A percentile compares a stretch with the other conserved stretches of the same genome.
Conservation (phyloP, 1,140 invertebrate species). For the Pteromalus puparum region DNA sequence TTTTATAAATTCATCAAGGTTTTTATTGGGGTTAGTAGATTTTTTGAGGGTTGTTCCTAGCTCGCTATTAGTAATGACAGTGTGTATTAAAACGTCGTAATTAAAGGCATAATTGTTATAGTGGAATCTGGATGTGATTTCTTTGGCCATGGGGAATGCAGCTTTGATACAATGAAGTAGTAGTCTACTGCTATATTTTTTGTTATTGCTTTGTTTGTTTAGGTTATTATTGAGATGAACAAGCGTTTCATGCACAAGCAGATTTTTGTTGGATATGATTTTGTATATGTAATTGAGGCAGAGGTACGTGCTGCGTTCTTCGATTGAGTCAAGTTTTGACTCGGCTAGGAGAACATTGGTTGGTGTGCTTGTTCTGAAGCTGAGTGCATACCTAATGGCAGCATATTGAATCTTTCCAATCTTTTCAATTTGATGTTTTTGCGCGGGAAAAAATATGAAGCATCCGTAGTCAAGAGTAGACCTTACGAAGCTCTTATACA, state of each 20-base stretch:
- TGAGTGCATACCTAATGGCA: background rate
- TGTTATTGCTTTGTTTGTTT: too few relatives aligned
- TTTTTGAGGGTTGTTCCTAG: background rate
- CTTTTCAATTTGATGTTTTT: background rate
- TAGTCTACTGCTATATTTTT: background rate
- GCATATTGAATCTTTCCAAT: constrained; percentile 8
- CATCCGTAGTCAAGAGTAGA: constrained; percentile 5
- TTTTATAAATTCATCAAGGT: too few relatives aligned
- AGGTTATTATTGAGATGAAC: too few relatives aligned
- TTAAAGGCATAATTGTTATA: background rate
- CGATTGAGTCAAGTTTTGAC: background rate
- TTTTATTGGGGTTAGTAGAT: background rate
- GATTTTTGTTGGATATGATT: background rate
- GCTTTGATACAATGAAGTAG: background rate
- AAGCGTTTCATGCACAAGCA: too few relatives aligned
- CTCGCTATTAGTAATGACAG: background rate
- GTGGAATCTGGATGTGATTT: background rate
- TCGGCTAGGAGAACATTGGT: background rate
- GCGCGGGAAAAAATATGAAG: constrained; percentile 10
- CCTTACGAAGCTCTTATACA: constrained; percentile 14
- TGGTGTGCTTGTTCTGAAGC: background rate
- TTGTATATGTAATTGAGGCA: background rate
- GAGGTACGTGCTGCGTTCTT: background rate
- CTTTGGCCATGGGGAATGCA: background rate
- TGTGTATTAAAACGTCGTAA: background rate